Conservation (phyloP, 2,113 vertebrate species). For the Pogona vitticeps region DNA sequence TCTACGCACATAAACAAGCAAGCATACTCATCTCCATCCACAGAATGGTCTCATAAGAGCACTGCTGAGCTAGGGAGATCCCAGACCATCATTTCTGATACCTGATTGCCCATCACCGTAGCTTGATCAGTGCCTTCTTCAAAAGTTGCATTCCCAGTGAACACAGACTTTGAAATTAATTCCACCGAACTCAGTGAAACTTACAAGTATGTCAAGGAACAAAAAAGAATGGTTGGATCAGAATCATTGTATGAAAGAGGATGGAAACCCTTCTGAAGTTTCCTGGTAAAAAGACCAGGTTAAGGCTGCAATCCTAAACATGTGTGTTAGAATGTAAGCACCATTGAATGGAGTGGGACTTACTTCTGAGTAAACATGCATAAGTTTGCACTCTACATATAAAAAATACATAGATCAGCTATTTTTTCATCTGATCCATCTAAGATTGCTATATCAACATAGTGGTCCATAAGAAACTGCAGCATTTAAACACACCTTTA, state of each 20-base stretch:
- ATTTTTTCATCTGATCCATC: slow-evolving; percentile 50
- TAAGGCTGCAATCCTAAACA: not conserved
- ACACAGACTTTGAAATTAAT: not conserved
- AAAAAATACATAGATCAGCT: slow-evolving; percentile 50
- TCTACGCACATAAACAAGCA: not conserved
- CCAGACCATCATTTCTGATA: not conserved
- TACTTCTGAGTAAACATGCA: not conserved
- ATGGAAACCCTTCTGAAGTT: slow-evolving; percentile 41
- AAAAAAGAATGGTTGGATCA: slow-evolving; percentile 7
- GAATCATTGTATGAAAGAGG: slow-evolving; percentile 41
- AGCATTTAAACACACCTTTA: slow-evolving; percentile 67
- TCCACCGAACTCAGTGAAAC: not conserved
- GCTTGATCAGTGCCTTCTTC: not conserved
- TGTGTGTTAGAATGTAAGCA: not conserved
- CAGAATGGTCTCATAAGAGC: not conserved
- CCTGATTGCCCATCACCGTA: not conserved
- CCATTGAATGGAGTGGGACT: not conserved
- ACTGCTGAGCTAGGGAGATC: not conserved
- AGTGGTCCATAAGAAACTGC: slow-evolving; percentile 60
- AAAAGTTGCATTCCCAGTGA: not conserved
- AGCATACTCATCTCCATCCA: not conserved
- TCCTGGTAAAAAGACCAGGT: slow-evolving; percentile 50
- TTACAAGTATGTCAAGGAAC: not conserved
- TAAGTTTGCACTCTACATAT: slow-evolving; percentile 9
- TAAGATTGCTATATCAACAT: slow-evolving; percentile 52